A percentile compares a stretch with the other conserved stretches of the same genome.
Evolutionary conservation across 2,113 vertebrate genomes (phyloP).

Genomic region (Prinia subflava): DNA sequence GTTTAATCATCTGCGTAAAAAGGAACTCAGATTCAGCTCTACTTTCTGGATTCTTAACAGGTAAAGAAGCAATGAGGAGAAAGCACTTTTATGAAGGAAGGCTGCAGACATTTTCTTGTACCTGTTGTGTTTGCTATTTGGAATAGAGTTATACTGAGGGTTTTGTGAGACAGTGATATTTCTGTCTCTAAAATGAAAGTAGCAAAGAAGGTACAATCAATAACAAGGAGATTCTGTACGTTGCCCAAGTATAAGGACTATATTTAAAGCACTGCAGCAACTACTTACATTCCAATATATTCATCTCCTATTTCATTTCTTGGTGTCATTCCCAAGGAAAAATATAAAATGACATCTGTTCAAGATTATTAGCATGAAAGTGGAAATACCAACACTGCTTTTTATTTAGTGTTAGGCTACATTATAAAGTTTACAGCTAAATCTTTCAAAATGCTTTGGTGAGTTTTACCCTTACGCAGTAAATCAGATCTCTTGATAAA

Average conservation of each 20-base stretch:
- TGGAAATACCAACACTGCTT: background rate
- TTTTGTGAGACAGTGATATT: background rate
- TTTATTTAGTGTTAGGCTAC: background rate
- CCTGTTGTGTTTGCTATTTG: background rate
- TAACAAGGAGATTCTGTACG: background rate
- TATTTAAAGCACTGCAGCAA: background rate
- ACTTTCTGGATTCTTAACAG: background rate
- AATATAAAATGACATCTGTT: background rate
- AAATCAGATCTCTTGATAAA: background rate
- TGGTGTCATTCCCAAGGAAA: background rate
- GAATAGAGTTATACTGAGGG: background rate
- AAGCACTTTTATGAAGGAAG: background rate
- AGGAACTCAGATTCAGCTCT: background rate
- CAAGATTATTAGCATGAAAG: background rate
- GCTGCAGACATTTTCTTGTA: background rate
- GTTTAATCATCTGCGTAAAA: constrained; percentile 9
- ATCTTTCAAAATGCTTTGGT: background rate
- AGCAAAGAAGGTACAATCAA: background rate
- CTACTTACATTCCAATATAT: background rate
- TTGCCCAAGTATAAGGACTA: background rate
- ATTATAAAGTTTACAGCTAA: background rate
- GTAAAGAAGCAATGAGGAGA: background rate
- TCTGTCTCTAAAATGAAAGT: background rate
- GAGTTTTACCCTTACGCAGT: background rate
- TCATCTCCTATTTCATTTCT: background rate